A percentile compares a stretch with the other conserved stretches of the same genome.
phyloP scores from a whole-genome alignment of 2,888 invertebrate genomes.

The Drosophila nigritarsus region DNA sequence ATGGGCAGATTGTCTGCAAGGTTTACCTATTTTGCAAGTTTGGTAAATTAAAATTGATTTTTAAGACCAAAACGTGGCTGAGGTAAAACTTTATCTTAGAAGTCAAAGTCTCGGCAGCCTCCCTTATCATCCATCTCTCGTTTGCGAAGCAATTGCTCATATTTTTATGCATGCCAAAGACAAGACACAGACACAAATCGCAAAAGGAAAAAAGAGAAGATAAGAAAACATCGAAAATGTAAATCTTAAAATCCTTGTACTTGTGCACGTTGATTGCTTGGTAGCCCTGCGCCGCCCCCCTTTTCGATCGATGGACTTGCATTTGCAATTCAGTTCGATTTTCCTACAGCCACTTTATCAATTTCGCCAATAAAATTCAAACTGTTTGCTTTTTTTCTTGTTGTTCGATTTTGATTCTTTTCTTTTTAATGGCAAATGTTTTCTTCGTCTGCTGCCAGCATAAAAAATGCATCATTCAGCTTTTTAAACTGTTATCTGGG shows the following conservation, averaged over 20 bases:
- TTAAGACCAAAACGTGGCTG: conserved; percentile 2
- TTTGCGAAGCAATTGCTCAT: conserved; percentile 29
- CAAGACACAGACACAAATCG: conserved; percentile 29
- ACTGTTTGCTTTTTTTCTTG: conserved; percentile 50
- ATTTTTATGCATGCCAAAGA: conserved; percentile 54
- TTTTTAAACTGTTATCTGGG: conserved; percentile 23
- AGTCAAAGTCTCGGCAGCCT: background rate
- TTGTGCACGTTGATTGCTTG: conserved; percentile 63
- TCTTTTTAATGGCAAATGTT: conserved; percentile 30
- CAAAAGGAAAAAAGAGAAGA: conserved; percentile 22
- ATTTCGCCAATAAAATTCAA: conserved; percentile 77
- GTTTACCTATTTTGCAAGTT: background rate
- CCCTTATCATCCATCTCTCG: background rate
- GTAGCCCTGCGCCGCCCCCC: conserved; percentile 2
- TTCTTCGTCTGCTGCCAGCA: conserved; percentile 24
- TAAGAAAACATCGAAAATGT: conserved; percentile 40
- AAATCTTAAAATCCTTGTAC: conserved; percentile 62
- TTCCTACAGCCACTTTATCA: conserved; percentile 75
- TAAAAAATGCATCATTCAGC: conserved; percentile 70
- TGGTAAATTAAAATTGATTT: conserved; percentile 44
- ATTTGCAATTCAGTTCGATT: conserved; percentile 71
- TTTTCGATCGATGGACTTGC: conserved; percentile 52
- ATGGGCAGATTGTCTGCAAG: background rate
- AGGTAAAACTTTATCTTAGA: conserved; percentile 11
- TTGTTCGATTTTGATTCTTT: conserved; percentile 27